Conservation (phyloP, 2,113 vertebrate species). For the Erpornis zantholeuca region DNA sequence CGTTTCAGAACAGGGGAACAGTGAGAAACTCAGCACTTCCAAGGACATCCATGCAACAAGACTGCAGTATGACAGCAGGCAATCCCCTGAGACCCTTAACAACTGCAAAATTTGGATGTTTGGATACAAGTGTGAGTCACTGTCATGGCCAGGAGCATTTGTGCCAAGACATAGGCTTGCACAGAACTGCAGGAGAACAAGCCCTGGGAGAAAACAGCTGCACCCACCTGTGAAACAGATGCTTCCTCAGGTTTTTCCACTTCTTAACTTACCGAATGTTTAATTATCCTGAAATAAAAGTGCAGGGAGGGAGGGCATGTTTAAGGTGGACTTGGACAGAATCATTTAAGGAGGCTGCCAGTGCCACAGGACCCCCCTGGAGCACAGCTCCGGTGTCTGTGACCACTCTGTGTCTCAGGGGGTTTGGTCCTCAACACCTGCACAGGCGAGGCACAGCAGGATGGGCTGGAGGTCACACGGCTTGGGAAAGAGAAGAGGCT, state of each 20-base stretch:
- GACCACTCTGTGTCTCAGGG: rapidly evolving
- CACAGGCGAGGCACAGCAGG: neutral
- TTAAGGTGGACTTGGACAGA: neutral
- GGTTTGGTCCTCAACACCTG: neutral
- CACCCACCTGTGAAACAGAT: neutral
- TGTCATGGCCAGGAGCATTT: neutral
- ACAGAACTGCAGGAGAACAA: neutral
- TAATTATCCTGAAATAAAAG: slow-evolving; percentile 29
- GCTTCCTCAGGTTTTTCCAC: slow-evolving; percentile 15
- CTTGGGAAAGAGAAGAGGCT: neutral
- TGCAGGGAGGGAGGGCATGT: neutral
- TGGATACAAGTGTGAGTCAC: neutral
- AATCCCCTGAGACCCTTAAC: neutral
- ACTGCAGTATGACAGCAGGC: rapidly evolving
- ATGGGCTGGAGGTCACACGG: neutral
- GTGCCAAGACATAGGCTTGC: neutral
- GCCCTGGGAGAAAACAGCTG: neutral
- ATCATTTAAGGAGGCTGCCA: neutral
- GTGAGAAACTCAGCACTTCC: neutral
- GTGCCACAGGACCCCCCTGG: neutral
- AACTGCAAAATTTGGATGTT: neutral
- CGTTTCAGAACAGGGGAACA: neutral
- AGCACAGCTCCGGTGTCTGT: neutral
- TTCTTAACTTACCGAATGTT: neutral
- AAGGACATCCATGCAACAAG: neutral